Evolutionary conservation across 2,888 invertebrate genomes (phyloP), one percentile per base, ranked within the genome.

Genomic region (Pedicia rivosa): DNA sequence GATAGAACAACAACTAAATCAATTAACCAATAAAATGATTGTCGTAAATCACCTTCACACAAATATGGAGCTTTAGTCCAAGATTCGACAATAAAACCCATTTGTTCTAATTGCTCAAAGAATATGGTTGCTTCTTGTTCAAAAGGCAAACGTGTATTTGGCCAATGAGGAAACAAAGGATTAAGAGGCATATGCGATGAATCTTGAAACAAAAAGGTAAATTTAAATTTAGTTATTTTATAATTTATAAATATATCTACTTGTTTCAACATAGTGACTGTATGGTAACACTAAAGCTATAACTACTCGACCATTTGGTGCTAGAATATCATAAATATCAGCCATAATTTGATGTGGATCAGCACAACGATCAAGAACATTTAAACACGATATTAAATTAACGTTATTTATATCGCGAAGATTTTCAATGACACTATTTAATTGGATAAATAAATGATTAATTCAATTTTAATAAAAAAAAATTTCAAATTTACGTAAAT

Each of bases 41-140:
- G 87, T 32, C 79, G 72, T 45, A 94, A 68, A 60, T 97, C 95
- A 2, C 97, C 97, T 62, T 98, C 95, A 62, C 95, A 97, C 26
- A 98, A 67, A 57, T 97, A 97, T 0, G 97, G 97, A 28, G 92
- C 74, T 49, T 87, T 74, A 9, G 87, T 77, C 87, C 94, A 97
- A 5, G 74, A 68, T 32, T 78, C 68, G 27, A 95, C 69, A 39
- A 72, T 67, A 57, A 87, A 86, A 4, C 81, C 81, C 35, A 70
- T 53, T 39, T 48, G 51, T 42, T 68, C 65, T 16, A 78, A 64
- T 16, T 57, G 49, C 17, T 60, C 54, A 34, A 80, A 68, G 48
- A 92, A 72, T 43, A 79, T 74, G 6, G 68, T 59, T 5, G 82
- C 77, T 59, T 97, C 94, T 39, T 82, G 73, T 54, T 86, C 86